phyloP scores from a whole-genome alignment of 2,797 vertebrate species.

The Crypturellus tataupa region DNA sequence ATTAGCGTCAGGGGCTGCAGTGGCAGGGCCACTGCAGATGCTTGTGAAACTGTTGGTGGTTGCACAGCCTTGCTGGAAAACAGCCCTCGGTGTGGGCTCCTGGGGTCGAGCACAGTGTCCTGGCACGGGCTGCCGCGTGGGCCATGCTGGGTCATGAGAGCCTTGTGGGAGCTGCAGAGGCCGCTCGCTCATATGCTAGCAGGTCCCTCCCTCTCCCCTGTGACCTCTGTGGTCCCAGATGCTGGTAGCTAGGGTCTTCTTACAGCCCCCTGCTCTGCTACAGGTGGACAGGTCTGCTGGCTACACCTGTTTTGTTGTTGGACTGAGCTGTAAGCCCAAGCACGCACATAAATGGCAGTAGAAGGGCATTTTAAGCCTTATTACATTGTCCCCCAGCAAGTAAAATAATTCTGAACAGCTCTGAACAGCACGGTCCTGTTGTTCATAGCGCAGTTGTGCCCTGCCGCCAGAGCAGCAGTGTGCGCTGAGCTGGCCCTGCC shows the following conservation, averaged over 20 bases:
- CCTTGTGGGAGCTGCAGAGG: neutral
- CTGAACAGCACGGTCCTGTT: accelerated
- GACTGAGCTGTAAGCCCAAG: neutral
- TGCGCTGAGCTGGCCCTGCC: accelerated
- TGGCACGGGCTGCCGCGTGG: neutral
- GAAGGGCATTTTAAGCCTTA: neutral
- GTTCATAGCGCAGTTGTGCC: accelerated
- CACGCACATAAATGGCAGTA: neutral
- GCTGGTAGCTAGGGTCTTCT: too few relatives aligned
- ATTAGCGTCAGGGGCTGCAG: too few relatives aligned
- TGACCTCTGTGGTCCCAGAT: too few relatives aligned
- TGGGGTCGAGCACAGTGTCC: neutral
- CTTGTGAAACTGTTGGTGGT: neutral
- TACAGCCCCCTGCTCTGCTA: too few relatives aligned
- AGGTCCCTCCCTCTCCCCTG: neutral
- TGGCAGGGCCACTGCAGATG: too few relatives aligned
- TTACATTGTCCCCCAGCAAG: neutral
- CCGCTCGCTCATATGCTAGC: too few relatives aligned
- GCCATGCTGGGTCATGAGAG: neutral
- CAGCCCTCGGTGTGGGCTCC: too few relatives aligned
- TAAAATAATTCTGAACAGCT: neutral
- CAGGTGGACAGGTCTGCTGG: too few relatives aligned
- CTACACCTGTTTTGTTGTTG: neutral
- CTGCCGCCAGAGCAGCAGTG: neutral
- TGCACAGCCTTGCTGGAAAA: neutral